A percentile compares a stretch with the other conserved stretches of the same genome.
Conservation (phyloP, 2,113 vertebrate species). For the Phodopus roborovskii region DNA sequence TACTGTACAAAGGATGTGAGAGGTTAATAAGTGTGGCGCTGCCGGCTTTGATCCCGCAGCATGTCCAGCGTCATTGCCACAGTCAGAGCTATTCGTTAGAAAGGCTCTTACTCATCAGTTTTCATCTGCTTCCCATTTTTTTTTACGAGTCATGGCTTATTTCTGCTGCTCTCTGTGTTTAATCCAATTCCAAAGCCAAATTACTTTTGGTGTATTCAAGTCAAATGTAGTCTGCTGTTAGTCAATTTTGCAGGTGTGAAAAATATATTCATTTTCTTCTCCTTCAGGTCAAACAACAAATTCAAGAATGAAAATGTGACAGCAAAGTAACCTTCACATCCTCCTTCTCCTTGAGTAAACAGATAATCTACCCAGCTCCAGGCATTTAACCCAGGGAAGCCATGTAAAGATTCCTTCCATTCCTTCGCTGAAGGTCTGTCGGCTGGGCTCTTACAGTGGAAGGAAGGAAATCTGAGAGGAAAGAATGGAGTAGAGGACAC, state of each 20-base stretch:
- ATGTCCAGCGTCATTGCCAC: rapidly evolving
- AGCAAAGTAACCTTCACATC: background rate
- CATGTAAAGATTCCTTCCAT: background rate
- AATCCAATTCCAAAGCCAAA: conserved; percentile 11
- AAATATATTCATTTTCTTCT: background rate
- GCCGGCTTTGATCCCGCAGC: background rate
- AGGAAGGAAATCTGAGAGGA: background rate
- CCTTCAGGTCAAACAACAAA: background rate
- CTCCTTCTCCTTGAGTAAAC: background rate
- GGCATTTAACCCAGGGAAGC: background rate
- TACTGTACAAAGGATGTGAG: too few relatives aligned
- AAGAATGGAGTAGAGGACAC: background rate
- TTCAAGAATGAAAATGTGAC: background rate
- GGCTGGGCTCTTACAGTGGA: background rate
- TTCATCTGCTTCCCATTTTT: background rate
- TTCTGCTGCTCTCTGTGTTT: background rate
- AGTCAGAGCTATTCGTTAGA: rapidly evolving
- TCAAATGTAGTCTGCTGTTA: background rate
- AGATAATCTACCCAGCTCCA: background rate
- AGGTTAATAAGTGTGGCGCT: rapidly evolving
- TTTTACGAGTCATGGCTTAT: background rate
- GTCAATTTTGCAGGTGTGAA: conserved; percentile 49
- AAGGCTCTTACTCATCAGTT: background rate
- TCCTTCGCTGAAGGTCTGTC: background rate
- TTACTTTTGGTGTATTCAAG: conserved; percentile 32